phyloP scores from a whole-genome alignment of 1,140 invertebrate genomes.

The Drosophila bocqueti region DNA sequence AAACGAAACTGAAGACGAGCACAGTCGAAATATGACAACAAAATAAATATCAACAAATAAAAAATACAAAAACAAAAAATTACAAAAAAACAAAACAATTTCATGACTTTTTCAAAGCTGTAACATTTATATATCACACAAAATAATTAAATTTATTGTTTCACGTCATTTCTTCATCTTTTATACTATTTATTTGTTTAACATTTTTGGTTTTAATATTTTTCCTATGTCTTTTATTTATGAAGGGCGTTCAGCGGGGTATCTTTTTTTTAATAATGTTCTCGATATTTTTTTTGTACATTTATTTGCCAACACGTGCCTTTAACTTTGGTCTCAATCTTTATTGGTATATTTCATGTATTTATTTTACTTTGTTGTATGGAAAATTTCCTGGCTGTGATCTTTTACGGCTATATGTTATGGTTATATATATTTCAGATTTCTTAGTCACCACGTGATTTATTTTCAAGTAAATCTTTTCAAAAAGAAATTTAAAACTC shows the following conservation, averaged over 20 bases:
- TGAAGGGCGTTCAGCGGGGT: slow-evolving; percentile 15
- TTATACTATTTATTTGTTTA: slow-evolving; percentile 38
- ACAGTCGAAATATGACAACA: slow-evolving; percentile 10
- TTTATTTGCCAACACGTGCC: slow-evolving; percentile 37
- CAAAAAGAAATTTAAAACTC: background rate
- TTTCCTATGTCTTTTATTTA: background rate
- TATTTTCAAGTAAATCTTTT: slow-evolving; percentile 1
- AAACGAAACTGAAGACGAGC: slow-evolving; percentile 22
- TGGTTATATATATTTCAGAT: slow-evolving; percentile 8
- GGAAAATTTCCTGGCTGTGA: slow-evolving; percentile 16
- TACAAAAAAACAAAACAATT: background rate
- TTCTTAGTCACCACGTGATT: slow-evolving; percentile 12
- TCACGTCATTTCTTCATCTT: slow-evolving; percentile 61
- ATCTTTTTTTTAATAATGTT: slow-evolving; percentile 21
- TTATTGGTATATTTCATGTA: slow-evolving; percentile 19
- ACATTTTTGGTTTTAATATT: background rate
- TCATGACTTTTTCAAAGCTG: no score
- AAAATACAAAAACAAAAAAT: slow-evolving; percentile 12
- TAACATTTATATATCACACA: no score
- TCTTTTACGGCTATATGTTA: background rate
- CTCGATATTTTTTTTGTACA: slow-evolving; percentile 1
- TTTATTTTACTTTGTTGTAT: slow-evolving; percentile 27
- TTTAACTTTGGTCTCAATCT: slow-evolving; percentile 36
- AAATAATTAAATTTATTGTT: slow-evolving; percentile 46
- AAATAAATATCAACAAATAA: slow-evolving; percentile 9